Evolutionary conservation across 2,113 vertebrate species (phyloP).

Genomic region (Acrocephalus arundinaceus): DNA sequence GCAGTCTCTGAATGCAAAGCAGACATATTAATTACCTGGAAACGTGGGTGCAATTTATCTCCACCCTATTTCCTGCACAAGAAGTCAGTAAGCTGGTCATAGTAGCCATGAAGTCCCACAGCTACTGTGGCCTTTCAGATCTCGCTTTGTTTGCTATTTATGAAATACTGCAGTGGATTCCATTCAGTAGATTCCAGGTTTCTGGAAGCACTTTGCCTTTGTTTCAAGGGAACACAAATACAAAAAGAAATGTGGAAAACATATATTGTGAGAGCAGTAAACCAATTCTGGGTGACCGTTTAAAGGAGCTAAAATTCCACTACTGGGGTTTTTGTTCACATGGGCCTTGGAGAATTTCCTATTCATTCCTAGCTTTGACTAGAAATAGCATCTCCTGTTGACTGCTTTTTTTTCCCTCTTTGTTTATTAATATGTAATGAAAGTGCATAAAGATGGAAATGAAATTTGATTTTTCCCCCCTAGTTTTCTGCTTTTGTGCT

Average conservation of each 20-base stretch:
- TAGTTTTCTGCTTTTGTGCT: not conserved
- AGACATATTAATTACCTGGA: not conserved
- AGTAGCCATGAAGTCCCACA: not conserved
- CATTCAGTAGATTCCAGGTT: not conserved
- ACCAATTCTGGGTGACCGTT: not conserved
- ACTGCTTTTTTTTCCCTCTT: not conserved
- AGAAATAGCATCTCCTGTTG: not conserved
- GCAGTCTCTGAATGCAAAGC: not conserved
- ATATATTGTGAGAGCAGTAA: not conserved
- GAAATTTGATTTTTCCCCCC: fast-evolving
- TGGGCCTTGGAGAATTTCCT: not conserved
- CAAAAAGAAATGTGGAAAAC: not conserved
- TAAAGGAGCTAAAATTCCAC: not conserved
- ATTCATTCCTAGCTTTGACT: not conserved
- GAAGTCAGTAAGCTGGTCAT: not conserved
- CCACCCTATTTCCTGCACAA: not conserved
- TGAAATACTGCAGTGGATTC: not conserved
- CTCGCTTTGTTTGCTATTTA: not conserved
- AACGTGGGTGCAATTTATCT: not conserved
- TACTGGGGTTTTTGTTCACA: not conserved
- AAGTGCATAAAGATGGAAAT: not conserved
- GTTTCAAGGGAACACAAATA: not conserved
- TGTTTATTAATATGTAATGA: not conserved
- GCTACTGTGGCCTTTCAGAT: not conserved
- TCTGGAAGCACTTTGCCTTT: not conserved